Conservation (phyloP, 2,797 vertebrate genomes). For the Balearica regulorum region DNA sequence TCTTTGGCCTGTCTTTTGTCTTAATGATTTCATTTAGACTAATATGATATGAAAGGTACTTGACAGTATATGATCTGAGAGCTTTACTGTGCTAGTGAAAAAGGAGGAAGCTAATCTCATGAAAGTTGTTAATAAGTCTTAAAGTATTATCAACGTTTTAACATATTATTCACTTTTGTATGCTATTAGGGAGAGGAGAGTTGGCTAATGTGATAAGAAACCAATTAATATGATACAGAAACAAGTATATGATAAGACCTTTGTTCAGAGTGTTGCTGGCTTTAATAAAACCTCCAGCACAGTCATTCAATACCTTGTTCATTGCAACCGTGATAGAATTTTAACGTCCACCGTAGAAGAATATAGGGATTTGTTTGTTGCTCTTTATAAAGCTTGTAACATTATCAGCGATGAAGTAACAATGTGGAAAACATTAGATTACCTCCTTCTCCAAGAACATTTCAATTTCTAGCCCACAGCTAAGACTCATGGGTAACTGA, state of each 20-base stretch:
- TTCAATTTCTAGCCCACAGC: background rate
- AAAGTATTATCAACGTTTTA: conserved; percentile 59
- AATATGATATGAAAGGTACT: conserved; percentile 30
- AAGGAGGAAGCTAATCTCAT: conserved; percentile 53
- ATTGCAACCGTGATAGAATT: background rate
- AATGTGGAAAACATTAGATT: background rate
- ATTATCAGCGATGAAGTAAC: background rate
- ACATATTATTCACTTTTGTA: conserved; percentile 39
- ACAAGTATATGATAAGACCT: conserved; percentile 58
- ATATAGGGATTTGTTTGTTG: background rate
- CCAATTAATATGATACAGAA: conserved; percentile 63
- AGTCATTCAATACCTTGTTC: conserved; percentile 42
- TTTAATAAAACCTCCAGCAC: conserved; percentile 59
- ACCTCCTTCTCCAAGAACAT: background rate
- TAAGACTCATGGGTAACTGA: background rate
- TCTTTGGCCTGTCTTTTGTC: conserved; percentile 3
- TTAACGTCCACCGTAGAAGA: background rate
- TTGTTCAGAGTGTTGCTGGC: conserved; percentile 44
- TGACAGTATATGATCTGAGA: conserved; percentile 22
- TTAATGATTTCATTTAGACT: conserved; percentile 52
- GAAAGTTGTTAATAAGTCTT: conserved; percentile 59
- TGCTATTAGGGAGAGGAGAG: conserved; percentile 21
- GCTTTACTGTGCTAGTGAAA: background rate
- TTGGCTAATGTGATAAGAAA: conserved; percentile 69
- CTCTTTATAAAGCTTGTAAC: background rate